Evolutionary conservation across 2,113 vertebrate genomes (phyloP).

Genomic region (Thamnophis sirtalis): DNA sequence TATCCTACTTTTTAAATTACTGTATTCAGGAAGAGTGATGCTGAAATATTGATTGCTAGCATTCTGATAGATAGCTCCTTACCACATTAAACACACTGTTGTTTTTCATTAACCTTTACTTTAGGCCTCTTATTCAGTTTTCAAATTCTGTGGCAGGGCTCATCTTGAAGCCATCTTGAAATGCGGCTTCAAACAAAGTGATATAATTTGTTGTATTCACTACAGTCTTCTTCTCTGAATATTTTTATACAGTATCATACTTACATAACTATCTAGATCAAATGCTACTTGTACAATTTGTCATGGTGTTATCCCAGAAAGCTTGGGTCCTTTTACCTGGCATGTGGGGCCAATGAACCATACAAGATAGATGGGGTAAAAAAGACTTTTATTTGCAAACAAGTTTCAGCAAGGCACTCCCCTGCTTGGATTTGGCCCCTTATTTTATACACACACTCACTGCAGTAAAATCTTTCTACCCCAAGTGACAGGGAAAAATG

Average conservation of each 20-base stretch:
- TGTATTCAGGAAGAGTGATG: not conserved
- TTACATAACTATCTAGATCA: not conserved
- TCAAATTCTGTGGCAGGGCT: not conserved
- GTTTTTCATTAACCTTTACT: constrained; percentile 17
- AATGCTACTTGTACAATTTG: not conserved
- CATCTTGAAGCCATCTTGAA: not conserved
- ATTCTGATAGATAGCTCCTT: not conserved
- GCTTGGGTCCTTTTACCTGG: not conserved
- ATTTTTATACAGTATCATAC: not conserved
- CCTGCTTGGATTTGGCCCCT: not conserved
- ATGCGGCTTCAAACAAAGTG: not conserved
- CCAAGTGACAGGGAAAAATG: not conserved
- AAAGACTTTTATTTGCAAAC: not conserved
- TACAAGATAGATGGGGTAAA: not conserved
- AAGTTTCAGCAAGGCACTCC: not conserved
- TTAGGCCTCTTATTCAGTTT: not conserved
- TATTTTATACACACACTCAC: too few relatives aligned
- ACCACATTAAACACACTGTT: not conserved
- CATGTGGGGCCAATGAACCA: not conserved
- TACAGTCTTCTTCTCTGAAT: not conserved
- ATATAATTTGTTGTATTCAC: not conserved
- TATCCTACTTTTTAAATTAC: constrained; percentile 4
- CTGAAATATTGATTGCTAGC: constrained; percentile 12
- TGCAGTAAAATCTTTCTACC: not conserved
- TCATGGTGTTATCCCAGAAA: not conserved